phyloP scores from a whole-genome alignment of 2,888 invertebrate species.

The Diabrotica balteata region DNA sequence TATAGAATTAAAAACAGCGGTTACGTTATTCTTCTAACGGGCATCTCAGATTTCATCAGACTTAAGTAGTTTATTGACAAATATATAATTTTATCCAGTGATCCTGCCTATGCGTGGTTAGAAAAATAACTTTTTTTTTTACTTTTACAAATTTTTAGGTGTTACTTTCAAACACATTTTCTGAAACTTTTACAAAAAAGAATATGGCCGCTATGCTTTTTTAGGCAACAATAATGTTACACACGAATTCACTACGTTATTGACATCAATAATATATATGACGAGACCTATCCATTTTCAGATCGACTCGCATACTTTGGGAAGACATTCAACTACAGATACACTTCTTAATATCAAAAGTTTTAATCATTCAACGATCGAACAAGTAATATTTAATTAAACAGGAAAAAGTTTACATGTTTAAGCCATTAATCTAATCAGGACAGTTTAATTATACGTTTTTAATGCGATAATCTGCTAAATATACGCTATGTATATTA shows the following conservation, averaged over 20 bases:
- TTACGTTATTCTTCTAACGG: no score
- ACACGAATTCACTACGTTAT: slow-evolving; percentile 45
- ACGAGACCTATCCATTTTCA: slow-evolving; percentile 43
- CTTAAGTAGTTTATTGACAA: no score
- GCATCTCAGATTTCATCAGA: no score
- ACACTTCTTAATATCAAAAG: slow-evolving; percentile 21
- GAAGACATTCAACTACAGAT: slow-evolving; percentile 58
- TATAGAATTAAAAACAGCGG: no score
- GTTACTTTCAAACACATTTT: neutral
- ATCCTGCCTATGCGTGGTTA: no score
- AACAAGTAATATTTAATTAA: neutral
- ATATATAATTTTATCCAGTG: no score
- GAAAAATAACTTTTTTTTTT: neutral
- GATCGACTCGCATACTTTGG: slow-evolving; percentile 53
- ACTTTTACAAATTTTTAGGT: neutral
- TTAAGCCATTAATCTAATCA: no score
- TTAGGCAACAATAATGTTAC: slow-evolving; percentile 39
- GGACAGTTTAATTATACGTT: no score
- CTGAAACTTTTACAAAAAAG: slow-evolving; percentile 2
- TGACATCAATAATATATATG: slow-evolving; percentile 44
- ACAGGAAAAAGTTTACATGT: no score
- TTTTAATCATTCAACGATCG: neutral
- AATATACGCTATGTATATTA: no score
- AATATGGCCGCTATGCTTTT: neutral
- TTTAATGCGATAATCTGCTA: no score